Conservation (phyloP, 2,113 vertebrate species). For the Hirundichthys speculiger region DNA sequence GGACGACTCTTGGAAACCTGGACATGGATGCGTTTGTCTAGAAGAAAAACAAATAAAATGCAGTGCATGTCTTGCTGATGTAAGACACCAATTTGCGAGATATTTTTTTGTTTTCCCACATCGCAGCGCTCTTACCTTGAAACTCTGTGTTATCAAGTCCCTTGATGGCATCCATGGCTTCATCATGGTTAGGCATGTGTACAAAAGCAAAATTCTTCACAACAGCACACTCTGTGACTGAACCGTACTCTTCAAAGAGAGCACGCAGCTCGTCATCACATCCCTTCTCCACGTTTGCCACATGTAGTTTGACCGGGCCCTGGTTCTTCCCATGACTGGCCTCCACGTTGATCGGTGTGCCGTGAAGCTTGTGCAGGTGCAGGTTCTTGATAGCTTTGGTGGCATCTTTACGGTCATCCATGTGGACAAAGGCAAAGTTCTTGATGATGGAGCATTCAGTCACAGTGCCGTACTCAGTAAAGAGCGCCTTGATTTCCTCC, state of each 20-base stretch:
- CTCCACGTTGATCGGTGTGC: slow-evolving; percentile 82
- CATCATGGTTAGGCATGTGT: slow-evolving; percentile 84
- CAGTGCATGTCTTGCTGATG: neutral
- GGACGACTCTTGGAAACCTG: slow-evolving; percentile 94
- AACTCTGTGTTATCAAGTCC: slow-evolving; percentile 83
- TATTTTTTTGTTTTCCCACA: neutral
- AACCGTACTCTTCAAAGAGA: slow-evolving; percentile 84
- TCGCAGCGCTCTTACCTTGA: slow-evolving; percentile 65
- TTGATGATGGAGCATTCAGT: slow-evolving; percentile 85
- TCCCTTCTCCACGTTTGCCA: slow-evolving; percentile 82
- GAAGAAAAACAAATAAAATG: slow-evolving; percentile 1
- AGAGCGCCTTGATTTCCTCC: slow-evolving; percentile 81
- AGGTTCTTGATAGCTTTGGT: slow-evolving; percentile 83
- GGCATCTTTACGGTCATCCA: slow-evolving; percentile 83
- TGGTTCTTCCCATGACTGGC: slow-evolving; percentile 83
- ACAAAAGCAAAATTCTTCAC: slow-evolving; percentile 87
- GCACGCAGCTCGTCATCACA: slow-evolving; percentile 79
- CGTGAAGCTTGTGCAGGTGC: slow-evolving; percentile 81
- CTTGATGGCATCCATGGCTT: slow-evolving; percentile 85
- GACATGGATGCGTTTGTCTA: slow-evolving; percentile 97
- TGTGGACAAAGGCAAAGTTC: slow-evolving; percentile 85
- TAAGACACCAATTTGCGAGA: fast-evolving
- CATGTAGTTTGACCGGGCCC: slow-evolving; percentile 81
- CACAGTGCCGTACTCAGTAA: slow-evolving; percentile 77
- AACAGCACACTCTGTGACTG: slow-evolving; percentile 81